Evolutionary conservation across 1,140 invertebrate genomes (phyloP), one percentile per base, ranked within the genome.

Genomic region (Lasioglossum baleicum): DNA sequence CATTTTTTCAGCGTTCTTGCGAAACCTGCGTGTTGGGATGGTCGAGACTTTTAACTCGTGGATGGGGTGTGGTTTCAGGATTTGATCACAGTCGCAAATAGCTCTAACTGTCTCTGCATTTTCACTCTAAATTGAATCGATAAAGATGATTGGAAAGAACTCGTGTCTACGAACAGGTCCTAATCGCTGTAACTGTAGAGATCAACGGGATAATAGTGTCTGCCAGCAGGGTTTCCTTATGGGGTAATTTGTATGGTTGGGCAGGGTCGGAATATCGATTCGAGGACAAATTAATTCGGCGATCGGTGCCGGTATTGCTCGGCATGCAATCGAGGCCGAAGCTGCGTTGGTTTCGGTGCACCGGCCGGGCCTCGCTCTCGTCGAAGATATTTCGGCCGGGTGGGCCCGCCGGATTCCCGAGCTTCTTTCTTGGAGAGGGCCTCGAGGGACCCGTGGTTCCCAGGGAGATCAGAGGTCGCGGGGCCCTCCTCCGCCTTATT

Each of bases 391-490:
- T 85, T 86, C 81, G 84, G 80, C 74, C 83, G 84, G 84, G 83
- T 86, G 84, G 81, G 83, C 76, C 76, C 72, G 65, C 61, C 68
- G 76, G 83, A 86, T 85, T 86, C 84, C 70, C 81, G 68, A 61
- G 76, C 68, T 85, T 72, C 84, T 82, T 85, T 86, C 84, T 75
- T 76, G 71, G 53, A 51, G 74, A 72, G 64, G 58, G 60, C 83
- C 83, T 85, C 80, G 51, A 84, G 83, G 71, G 66, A 75, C 56
- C 74, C 73, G 68, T 61, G 76, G 83, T 86, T 86, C 84, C 84
- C 84, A 86, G 70, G 84, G 40, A 56, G 84, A 83, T 86, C 84
- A 86, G 83, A 86, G 84, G 84, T 86, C 84, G 84, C 53, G 67
- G 81, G 83, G 81, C 84, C 81, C 85, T 86, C 85, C 84, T 86